A percentile compares a stretch with the other conserved stretches of the same genome.
Evolutionary conservation across 2,888 invertebrate species (phyloP).

Genomic region (Campoletis raptor): DNA sequence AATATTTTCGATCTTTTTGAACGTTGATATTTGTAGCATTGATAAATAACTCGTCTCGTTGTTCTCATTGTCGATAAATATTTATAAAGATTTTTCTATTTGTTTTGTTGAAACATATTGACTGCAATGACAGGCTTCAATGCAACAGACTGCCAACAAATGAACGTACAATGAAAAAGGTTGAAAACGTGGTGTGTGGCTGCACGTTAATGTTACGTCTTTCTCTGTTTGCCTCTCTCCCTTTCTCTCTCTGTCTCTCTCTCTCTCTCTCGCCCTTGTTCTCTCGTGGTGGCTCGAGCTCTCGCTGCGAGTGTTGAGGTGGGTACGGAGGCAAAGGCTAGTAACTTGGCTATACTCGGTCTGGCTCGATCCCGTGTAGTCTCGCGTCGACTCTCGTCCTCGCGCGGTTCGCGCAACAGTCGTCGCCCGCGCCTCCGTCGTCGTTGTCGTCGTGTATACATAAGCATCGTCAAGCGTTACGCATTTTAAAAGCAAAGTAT

Average conservation of each 20-base stretch:
- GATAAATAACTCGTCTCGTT: background rate
- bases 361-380: slow-evolving; percentile 62
- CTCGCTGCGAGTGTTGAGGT: slow-evolving; percentile 57
- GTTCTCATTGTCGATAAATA: background rate
- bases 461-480: slow-evolving; percentile 27
- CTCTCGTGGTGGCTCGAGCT: slow-evolving; percentile 13
- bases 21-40: background rate
- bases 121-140: slow-evolving; percentile 12
- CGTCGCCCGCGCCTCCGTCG: slow-evolving; percentile 46
- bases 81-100: background rate
- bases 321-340: slow-evolving; percentile 57
- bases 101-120: background rate
- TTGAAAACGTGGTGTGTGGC: slow-evolving; percentile 50
- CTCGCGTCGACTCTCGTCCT: slow-evolving; percentile 67
- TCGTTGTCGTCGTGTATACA: slow-evolving; percentile 33
- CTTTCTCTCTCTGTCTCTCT: background rate
- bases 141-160: slow-evolving; percentile 36
- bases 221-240: background rate
- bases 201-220: slow-evolving; percentile 20
- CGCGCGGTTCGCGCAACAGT: slow-evolving; percentile 63
- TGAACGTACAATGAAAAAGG: slow-evolving; percentile 42
- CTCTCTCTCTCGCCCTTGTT: slow-evolving; percentile 6
- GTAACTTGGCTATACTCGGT: slow-evolving; percentile 58
- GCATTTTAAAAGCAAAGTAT: slow-evolving; percentile 15
- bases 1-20: background rate